phyloP scores from a whole-genome alignment of 2,113 vertebrate species.

The Heloderma charlesbogerti region DNA sequence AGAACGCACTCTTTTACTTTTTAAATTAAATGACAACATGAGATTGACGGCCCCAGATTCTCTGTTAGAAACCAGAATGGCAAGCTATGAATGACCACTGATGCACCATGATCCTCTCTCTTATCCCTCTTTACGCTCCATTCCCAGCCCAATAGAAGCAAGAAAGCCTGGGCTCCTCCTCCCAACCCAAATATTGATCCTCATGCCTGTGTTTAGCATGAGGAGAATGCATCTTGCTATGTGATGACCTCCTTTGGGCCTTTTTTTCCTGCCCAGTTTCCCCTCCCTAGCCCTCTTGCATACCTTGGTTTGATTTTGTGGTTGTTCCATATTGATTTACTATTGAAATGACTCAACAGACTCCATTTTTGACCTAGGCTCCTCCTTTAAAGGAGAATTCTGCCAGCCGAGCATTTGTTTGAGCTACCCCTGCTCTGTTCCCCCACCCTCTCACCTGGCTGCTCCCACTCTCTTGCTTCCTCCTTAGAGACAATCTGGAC shows the following conservation, averaged over 20 bases:
- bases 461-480: constrained; percentile 11
- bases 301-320: constrained; percentile 16
- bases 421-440: background rate
- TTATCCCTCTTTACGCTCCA: too few relatives aligned
- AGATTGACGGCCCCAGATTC: background rate
- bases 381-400: constrained; percentile 24
- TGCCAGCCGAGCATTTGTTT: constrained; percentile 23
- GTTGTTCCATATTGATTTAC: constrained; percentile 34
- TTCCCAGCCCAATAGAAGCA: background rate
- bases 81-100: background rate
- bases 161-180: background rate
- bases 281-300: background rate
- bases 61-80: background rate
- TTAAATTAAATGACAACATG: background rate
- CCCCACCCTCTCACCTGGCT: background rate
- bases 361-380: constrained; percentile 10
- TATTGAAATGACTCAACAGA: constrained; percentile 18
- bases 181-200: background rate
- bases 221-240: background rate
- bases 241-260: background rate
- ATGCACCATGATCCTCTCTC: background rate
- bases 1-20: background rate
- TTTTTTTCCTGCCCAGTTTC: background rate
- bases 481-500: constrained; percentile 27
- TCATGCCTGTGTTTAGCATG: background rate